These are phyloP conservation scores for Actinia equina DNA, from an alignment of 64 coral and sea anemone genomes.

Conservation along the genomic window DNA sequence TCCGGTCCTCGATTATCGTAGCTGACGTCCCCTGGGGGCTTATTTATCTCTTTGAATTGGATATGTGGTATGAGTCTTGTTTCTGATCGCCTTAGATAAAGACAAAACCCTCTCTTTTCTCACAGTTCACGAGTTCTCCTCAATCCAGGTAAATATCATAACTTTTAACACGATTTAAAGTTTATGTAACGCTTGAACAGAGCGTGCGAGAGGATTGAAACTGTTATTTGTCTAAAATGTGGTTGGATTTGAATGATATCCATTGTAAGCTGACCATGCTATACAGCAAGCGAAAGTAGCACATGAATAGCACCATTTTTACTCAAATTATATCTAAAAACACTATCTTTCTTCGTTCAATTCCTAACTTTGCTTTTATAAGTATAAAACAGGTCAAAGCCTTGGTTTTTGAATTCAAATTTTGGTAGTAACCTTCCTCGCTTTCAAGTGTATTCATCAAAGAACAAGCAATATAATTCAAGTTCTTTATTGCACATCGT, in stretches of 20 bases:
- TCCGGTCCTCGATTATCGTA: conserved; percentile 8
- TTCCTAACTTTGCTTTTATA: background rate
- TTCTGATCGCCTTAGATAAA: conserved; percentile 7
- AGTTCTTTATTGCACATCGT: background rate
- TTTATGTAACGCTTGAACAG: background rate
- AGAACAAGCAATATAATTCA: background rate
- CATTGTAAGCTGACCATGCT: background rate
- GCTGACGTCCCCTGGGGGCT: background rate
- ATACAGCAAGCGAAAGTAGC: background rate
- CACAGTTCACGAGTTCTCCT: background rate
- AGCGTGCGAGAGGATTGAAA: background rate
- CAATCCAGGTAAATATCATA: background rate
- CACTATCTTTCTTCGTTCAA: background rate
- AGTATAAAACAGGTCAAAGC: background rate
- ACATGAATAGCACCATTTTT: background rate
- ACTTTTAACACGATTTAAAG: background rate
- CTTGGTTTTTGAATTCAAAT: background rate
- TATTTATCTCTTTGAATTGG: conserved; percentile 23
- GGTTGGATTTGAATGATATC: background rate
- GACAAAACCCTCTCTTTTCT: background rate
- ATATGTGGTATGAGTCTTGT: conserved; percentile 7
- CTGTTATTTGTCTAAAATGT: conserved; percentile 7
- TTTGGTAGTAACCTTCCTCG: background rate
- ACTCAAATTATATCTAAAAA: background rate
- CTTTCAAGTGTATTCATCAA: conserved; percentile 3